Evolutionary conservation across 2,113 vertebrate genomes (phyloP), one percentile per base, ranked within the genome.

Genomic region (Grammomys surdaster): DNA sequence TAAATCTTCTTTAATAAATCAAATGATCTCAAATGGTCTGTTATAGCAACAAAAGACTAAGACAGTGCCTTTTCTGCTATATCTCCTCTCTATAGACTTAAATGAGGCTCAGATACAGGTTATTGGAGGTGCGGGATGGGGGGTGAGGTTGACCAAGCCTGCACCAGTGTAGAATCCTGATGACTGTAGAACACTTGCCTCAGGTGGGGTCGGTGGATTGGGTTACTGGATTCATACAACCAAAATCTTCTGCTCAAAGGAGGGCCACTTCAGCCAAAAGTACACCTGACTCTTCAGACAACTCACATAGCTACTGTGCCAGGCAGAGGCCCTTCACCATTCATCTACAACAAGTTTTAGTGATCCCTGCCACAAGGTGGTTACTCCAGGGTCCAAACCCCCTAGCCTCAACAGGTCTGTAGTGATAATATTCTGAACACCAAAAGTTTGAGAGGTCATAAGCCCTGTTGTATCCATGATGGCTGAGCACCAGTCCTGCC

Each of bases 371-470:
- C 31, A 48, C 0, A 1, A 69, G 31, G 7, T 69, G 43, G 19
- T n/a, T 63, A 9, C 14, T 3, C 13, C 4, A n/a, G 89, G 13
- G 17, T 14, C 20, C 65, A 54, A 58, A 43, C 67, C 31, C 26
- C 17, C 12, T 31, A 80, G 6, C 16, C 28, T 93, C 36, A 8
- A 46, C 26, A 24, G 33, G 12, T 40, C 10, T 1, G 10, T 43
- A 28, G 31, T 31, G 24, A 1, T 19, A 4, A 28, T 22, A 10
- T 73, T 65, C 56, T 14, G 26, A 51, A 26, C 12, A 73, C 22
- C 17, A 19, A 58, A 28, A 17, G 43, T 58, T 28, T n/a, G 9
- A 0, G 0, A 0, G 40, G 1, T 26, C 5, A 28, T 20, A 51
- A 58, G 48, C 46, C 20, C 48, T 67, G 22, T 20, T 60, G 31